Evolutionary conservation across 2,888 invertebrate species (phyloP), one percentile per base, ranked within the genome.

Genomic region (Glomeris marginata): DNA sequence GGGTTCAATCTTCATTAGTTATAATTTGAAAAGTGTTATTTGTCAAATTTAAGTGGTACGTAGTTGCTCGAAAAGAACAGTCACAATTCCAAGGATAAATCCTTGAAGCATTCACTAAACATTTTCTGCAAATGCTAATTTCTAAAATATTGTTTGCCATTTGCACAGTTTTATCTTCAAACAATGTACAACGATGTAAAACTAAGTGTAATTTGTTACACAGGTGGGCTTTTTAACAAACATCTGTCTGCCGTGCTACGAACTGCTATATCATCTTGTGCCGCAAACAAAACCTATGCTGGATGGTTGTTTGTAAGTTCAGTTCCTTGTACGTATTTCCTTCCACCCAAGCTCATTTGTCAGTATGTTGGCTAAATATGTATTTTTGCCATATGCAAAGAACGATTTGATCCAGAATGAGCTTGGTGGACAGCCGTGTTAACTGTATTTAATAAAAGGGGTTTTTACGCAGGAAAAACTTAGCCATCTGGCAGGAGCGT

Each of bases 231-330:
- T 87, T 63, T 67, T 87, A 50, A 77, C 73, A 53, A 81, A 81
- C 45, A 85, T 87, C 54, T 86, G 86, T 64, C 68, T 84, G 40
- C 84, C 86, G 0, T 86, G 86, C 65, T 87, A 86, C 63, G 73
- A 73, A 16, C 69, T 84, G 45, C 69, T 87, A 43, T 66, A 74
- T 45, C 68, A 71, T 52, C 69, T 87, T 20, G 70, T 87, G 43
- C 85, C 86, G 0, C 73, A 74, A 57, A 80, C 84, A 0, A 70
- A 74, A 58, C 78, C 80, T 0, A 72, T 87, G 68, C 69, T 80
- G 45, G 72, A 75, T 8, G 81, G 81, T 70, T 77, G 81, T 64
- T 56, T 56, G 69, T 69, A 58, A 60, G 64, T 61, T 38, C 10
- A 13, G 36, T 36, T 22, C 36, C 35, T 28, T 8, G 28, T n/a